A percentile compares a stretch with the other conserved stretches of the same genome.
These are phyloP conservation scores for Charanyca ferruginea DNA, from an alignment of 2,888 invertebrate genomes.

Conservation along the genomic window DNA sequence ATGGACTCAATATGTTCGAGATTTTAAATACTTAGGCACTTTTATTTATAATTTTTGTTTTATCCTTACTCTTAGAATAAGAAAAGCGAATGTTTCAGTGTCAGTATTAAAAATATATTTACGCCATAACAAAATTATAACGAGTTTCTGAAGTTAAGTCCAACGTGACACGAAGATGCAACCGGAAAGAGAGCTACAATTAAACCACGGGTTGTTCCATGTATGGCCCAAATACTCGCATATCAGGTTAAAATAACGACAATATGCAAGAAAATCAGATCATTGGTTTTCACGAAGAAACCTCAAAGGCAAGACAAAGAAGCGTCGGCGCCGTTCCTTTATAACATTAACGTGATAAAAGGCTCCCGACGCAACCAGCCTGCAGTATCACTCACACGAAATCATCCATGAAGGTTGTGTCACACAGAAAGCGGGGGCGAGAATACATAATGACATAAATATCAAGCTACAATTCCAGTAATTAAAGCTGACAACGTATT, in stretches of 20 bases:
- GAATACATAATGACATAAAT: background rate
- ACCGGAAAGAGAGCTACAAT: background rate
- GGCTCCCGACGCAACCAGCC: conserved; percentile 27
- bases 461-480: background rate
- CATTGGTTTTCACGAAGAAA: conserved; percentile 2
- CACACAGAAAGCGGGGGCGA: background rate
- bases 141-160: background rate
- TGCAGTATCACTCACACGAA: conserved; percentile 35
- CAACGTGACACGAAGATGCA: background rate
- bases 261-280: conserved; percentile 26
- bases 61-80: no score
- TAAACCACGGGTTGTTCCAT: background rate
- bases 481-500: background rate
- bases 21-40: no score
- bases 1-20: no score
- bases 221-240: background rate
- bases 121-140: no score
- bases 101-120: no score
- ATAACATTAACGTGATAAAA: conserved; percentile 40
- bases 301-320: conserved; percentile 40
- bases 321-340: conserved; percentile 16
- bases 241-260: background rate
- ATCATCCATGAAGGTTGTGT: conserved; percentile 32
- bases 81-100: no score
- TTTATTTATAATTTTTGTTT: no score